These are phyloP conservation scores for Ectemnius continuus DNA, from an alignment of 2,888 invertebrate genomes.

Conservation along the genomic window DNA sequence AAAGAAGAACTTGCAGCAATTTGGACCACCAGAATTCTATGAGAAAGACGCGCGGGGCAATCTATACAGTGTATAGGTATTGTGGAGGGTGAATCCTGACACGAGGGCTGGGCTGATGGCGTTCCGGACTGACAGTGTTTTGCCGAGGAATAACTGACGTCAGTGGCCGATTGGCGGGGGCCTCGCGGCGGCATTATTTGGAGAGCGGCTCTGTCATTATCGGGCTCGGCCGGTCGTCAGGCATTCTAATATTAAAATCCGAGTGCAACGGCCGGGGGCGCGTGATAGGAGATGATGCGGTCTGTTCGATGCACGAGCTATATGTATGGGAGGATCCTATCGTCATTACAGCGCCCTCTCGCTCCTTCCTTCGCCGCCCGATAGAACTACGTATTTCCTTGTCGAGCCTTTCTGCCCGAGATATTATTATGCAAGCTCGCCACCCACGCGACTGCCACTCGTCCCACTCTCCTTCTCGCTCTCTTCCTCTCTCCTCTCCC, in stretches of 20 bases:
- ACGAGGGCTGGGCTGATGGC: too few relatives aligned
- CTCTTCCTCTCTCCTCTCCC: background rate
- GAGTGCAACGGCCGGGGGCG: slow-evolving; percentile 43
- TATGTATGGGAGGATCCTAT: slow-evolving; percentile 29
- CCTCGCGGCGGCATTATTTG: slow-evolving; percentile 32
- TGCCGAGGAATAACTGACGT: slow-evolving; percentile 25
- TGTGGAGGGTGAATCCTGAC: too few relatives aligned
- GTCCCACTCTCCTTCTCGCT: too few relatives aligned
- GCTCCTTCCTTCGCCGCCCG: background rate
- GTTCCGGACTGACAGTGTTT: slow-evolving; percentile 27
- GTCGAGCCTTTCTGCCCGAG: slow-evolving; percentile 1
- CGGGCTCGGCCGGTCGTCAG: slow-evolving; percentile 11
- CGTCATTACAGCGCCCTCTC: slow-evolving; percentile 23
- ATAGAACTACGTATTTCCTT: too few relatives aligned
- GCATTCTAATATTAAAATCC: slow-evolving; percentile 54
- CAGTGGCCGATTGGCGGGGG: slow-evolving; percentile 19
- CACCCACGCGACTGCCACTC: slow-evolving; percentile 41
- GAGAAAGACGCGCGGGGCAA: too few relatives aligned
- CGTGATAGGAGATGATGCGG: slow-evolving; percentile 39
- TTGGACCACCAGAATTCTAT: too few relatives aligned
- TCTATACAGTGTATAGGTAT: too few relatives aligned
- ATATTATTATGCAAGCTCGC: slow-evolving; percentile 52
- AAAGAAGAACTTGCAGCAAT: too few relatives aligned
- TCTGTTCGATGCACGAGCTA: slow-evolving; percentile 38
- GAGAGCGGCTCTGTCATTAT: slow-evolving; percentile 42